Base-by-base conservation (phyloP, 2,888 invertebrate species). In the Cryptus armator region DNA sequence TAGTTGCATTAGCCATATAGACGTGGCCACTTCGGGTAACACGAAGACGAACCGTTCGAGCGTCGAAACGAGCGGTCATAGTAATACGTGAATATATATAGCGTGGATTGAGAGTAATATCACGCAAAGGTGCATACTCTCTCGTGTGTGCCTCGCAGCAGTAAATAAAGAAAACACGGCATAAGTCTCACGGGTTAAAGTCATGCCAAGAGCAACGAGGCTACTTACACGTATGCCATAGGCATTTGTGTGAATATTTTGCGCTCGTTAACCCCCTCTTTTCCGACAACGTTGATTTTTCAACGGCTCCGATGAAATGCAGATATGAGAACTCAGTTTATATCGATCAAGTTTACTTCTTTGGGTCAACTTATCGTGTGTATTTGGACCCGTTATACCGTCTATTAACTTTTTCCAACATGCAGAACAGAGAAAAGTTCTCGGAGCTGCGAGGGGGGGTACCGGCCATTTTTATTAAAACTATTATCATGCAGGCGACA, bases 1-100 rank as follows among this genome's bases (percentile, higher is more conserved):
- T 81, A 83, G 82, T 86, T 87, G 84, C 86, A 86, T 88, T 87
- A 87, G 86, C 81, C 85, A 29, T 29, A 24, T 19, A 53, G 66
- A 66, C 46, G 32, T 24, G 46, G 24, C 9, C n/a, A 14, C 46
- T 62, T 24, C 12, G 29, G 48, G 19, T 48, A 66, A 51, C 64
- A 76, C 48, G 46, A 32, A 37, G 64, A 66, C 43, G 19, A 66
- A 43, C 37, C 51, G n/a, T 51, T 51, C 51, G 53, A 66, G 16
- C 43, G 12, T 53, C 46, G 59, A 74, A 56, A 19, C 29, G 32
- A 62, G 9, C 62, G 37, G 37, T 37, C 62, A 16, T 62, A 37
- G 43, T 44, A 9, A 43, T 43, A 66, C 43, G 19, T 66, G 43
- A n/a, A 43, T 66, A 66, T 37, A 66, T 29, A 24, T 56, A 56